These are phyloP conservation scores for Manacus vitellinus DNA, from an alignment of 2,113 vertebrate genomes.

Conservation along the genomic window DNA sequence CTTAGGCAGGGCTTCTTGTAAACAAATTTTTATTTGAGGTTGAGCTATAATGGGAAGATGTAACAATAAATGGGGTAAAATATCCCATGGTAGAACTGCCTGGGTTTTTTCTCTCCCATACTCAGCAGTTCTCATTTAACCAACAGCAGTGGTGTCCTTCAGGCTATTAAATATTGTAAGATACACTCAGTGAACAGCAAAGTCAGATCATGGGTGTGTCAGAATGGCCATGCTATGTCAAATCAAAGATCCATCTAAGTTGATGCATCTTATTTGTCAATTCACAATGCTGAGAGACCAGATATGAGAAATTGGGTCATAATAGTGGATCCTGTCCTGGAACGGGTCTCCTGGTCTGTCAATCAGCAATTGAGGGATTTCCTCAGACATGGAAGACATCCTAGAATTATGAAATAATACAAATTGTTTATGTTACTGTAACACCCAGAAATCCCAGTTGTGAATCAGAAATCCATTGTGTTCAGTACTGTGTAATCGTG, in stretches of 20 bases:
- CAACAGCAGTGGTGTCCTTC: accelerated
- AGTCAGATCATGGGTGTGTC: neutral
- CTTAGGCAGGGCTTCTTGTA: neutral
- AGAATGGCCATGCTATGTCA: neutral
- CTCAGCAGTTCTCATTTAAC: neutral
- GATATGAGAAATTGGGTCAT: neutral
- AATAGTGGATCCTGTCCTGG: neutral
- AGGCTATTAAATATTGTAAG: neutral
- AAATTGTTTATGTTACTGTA: neutral
- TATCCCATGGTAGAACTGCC: accelerated
- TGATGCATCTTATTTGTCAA: neutral
- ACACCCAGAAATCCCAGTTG: neutral
- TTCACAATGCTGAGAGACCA: neutral
- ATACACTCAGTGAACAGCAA: neutral
- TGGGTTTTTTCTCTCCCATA: neutral
- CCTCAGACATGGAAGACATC: neutral
- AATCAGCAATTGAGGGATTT: neutral
- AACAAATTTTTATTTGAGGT: neutral
- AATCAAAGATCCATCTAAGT: neutral
- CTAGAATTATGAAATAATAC: neutral
- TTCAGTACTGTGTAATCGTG: neutral
- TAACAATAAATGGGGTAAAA: neutral
- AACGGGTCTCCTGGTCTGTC: neutral
- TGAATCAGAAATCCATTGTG: neutral
- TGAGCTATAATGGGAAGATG: neutral